phyloP scores from a whole-genome alignment of 2,113 vertebrate species.

The Lycaon pictus region DNA sequence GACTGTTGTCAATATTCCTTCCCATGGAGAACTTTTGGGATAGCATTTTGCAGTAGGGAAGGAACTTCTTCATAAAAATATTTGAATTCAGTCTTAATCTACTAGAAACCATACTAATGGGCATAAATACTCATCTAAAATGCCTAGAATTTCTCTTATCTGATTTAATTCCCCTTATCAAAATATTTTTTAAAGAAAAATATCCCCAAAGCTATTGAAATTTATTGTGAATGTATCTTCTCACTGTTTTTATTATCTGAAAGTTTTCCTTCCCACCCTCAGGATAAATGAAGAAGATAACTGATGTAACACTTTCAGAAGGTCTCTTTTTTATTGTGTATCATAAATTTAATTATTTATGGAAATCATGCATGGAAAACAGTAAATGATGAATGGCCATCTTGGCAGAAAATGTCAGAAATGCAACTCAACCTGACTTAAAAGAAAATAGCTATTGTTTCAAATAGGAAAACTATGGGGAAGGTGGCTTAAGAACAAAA shows the following conservation, averaged over 20 bases:
- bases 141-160: background rate
- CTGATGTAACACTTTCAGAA: background rate
- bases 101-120: background rate
- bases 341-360: background rate
- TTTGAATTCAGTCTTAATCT: background rate
- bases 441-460: background rate
- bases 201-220: background rate
- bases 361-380: background rate
- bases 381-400: background rate
- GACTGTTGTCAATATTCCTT: background rate
- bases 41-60: background rate
- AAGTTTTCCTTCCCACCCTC: background rate
- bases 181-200: background rate
- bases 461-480: background rate
- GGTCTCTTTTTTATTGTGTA: background rate
- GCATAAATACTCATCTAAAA: background rate
- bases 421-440: background rate
- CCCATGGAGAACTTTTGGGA: background rate
- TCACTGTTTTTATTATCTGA: background rate
- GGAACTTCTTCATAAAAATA: background rate
- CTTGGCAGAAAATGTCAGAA: background rate
- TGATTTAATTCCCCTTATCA: background rate
- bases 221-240: background rate
- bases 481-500: background rate
- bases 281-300: background rate